These are phyloP conservation scores for Macquaria ambigua DNA, from an alignment of 2,113 vertebrate species.

Conservation along the genomic window DNA sequence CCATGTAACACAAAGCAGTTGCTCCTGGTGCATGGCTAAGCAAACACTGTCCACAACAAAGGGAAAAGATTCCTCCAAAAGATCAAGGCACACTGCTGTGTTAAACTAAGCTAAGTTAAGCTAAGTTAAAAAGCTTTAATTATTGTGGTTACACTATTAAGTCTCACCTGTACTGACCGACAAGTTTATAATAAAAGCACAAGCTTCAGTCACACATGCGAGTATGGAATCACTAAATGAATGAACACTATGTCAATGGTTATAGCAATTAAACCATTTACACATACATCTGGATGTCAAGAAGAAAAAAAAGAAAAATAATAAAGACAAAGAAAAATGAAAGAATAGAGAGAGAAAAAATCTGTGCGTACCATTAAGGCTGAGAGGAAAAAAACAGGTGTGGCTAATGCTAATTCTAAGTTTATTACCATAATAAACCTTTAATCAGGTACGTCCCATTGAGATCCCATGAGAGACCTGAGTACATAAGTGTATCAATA, in stretches of 20 bases:
- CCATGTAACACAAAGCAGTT: not conserved
- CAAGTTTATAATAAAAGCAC: not conserved
- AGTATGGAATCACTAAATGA: not conserved
- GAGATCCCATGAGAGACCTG: too few relatives aligned
- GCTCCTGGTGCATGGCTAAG: not conserved
- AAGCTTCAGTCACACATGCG: not conserved
- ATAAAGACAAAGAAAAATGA: not conserved
- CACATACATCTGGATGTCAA: not conserved
- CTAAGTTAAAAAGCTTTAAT: not conserved
- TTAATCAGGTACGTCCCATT: too few relatives aligned
- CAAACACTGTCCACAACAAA: not conserved
- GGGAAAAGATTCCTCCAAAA: not conserved
- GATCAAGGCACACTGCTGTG: not conserved
- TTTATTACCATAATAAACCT: too few relatives aligned
- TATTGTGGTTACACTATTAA: not conserved
- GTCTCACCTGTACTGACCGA: not conserved
- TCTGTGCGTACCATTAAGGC: too few relatives aligned
- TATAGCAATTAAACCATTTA: not conserved
- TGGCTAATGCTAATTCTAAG: too few relatives aligned
- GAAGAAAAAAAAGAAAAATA: not conserved
- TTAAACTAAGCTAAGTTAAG: not conserved
- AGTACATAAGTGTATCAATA: too few relatives aligned
- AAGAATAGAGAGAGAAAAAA: not conserved
- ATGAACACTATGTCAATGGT: not conserved
- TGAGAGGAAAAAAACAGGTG: too few relatives aligned